phyloP scores from a whole-genome alignment of 2,113 vertebrate species.

The Zosterops hypoxanthus region DNA sequence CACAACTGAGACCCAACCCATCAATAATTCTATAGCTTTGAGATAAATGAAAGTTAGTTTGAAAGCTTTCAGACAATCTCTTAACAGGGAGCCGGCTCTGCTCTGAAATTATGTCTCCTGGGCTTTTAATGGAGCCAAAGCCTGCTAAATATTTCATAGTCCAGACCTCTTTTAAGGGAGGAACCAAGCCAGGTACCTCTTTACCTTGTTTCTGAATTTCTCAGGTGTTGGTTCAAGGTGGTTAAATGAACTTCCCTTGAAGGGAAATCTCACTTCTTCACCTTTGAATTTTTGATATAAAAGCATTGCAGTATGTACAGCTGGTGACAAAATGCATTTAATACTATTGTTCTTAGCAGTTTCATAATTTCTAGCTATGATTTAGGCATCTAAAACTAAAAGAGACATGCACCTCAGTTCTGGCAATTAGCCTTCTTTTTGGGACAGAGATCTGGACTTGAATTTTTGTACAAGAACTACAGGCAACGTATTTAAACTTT shows the following conservation, averaged over 20 bases:
- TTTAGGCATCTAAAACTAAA: background rate
- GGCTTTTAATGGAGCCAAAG: background rate
- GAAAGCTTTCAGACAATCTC: background rate
- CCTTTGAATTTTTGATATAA: background rate
- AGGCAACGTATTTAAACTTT: background rate
- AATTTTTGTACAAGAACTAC: background rate
- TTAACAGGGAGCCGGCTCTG: background rate
- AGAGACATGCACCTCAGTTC: background rate
- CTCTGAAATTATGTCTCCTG: background rate
- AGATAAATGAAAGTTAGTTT: background rate
- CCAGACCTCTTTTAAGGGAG: background rate
- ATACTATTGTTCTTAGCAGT: background rate
- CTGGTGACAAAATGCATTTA: background rate
- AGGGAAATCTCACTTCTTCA: background rate
- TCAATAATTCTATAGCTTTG: background rate
- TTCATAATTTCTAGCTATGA: background rate
- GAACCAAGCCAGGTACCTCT: background rate
- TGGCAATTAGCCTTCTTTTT: background rate
- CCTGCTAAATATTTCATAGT: slow-evolving; percentile 21
- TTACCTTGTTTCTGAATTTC: background rate
- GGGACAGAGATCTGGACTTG: background rate
- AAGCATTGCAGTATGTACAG: background rate
- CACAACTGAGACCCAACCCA: background rate
- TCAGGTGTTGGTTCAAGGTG: background rate
- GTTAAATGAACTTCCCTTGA: background rate